Percentiles rank a stretch among this genome's conserved stretches.
phyloP scores from a whole-genome alignment of 2,113 vertebrate species.

The Rhegmatorhina hoffmannsi region DNA sequence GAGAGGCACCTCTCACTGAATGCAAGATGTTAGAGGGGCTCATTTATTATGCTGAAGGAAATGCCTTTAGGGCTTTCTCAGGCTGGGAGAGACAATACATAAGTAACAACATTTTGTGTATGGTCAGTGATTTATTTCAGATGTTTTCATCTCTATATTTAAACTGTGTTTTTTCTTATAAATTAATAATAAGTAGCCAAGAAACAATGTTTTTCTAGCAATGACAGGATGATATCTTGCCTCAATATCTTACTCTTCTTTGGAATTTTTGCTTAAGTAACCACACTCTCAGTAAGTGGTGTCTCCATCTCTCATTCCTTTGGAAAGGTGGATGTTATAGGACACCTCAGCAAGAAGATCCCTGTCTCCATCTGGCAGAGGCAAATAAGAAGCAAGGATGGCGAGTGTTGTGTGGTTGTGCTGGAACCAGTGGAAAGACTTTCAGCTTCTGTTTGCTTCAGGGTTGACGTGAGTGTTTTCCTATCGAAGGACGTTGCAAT shows the following conservation, averaged over 20 bases:
- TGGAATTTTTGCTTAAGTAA: background rate
- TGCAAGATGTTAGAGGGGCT: background rate
- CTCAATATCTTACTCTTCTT: background rate
- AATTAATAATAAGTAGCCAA: background rate
- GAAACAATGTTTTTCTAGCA: background rate
- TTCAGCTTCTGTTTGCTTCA: slow-evolving; percentile 83
- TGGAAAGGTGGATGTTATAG: slow-evolving; percentile 82
- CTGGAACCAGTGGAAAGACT: slow-evolving; percentile 87
- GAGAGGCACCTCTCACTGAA: background rate
- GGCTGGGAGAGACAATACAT: fast-evolving
- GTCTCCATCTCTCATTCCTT: background rate
- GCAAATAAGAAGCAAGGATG: slow-evolving; percentile 62
- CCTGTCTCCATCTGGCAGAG: slow-evolving; percentile 84
- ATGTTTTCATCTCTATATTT: background rate
- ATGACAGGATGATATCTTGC: background rate
- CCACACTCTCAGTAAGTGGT: background rate
- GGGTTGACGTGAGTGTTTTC: slow-evolving; percentile 76
- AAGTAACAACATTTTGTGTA: background rate
- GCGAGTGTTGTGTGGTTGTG: slow-evolving; percentile 75
- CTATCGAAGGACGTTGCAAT: background rate
- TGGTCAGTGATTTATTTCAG: background rate
- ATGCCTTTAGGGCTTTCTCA: background rate
- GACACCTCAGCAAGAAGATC: slow-evolving; percentile 73
- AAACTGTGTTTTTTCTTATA: background rate
- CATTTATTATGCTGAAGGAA: background rate